Conservation (phyloP, 2,113 vertebrate species). For the Miniopterus natalensis region DNA sequence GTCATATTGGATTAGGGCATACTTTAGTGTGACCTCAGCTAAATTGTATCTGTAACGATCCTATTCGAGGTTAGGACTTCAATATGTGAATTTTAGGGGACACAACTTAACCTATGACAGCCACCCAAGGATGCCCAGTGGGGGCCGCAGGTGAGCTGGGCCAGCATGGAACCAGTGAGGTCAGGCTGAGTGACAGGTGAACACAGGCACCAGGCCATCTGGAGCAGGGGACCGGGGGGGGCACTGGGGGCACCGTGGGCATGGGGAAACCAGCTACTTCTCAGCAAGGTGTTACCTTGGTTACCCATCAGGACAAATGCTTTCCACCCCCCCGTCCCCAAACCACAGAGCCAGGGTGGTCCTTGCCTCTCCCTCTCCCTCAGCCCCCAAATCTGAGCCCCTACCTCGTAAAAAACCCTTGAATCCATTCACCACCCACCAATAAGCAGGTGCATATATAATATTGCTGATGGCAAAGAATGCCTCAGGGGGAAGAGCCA, state of each 20-base stretch:
- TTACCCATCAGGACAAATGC: background rate
- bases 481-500: fast-evolving
- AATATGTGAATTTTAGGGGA: fast-evolving
- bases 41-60: background rate
- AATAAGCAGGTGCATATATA: fast-evolving
- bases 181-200: background rate
- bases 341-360: background rate
- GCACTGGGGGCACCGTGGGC: background rate
- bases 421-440: background rate
- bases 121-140: fast-evolving
- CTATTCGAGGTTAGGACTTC: background rate
- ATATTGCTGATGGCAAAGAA: fast-evolving
- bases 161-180: background rate
- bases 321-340: background rate
- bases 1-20: fast-evolving
- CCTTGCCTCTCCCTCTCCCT: background rate
- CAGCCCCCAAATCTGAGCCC: background rate
- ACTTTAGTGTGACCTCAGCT: background rate
- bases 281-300: fast-evolving
- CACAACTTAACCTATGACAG: fast-evolving
- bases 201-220: background rate
- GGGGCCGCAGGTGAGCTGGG: background rate
- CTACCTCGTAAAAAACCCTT: background rate
- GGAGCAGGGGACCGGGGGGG: fast-evolving
- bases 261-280: background rate